Evolutionary conservation across 2,113 vertebrate species (phyloP).

Genomic region (Climacteris rufus): DNA sequence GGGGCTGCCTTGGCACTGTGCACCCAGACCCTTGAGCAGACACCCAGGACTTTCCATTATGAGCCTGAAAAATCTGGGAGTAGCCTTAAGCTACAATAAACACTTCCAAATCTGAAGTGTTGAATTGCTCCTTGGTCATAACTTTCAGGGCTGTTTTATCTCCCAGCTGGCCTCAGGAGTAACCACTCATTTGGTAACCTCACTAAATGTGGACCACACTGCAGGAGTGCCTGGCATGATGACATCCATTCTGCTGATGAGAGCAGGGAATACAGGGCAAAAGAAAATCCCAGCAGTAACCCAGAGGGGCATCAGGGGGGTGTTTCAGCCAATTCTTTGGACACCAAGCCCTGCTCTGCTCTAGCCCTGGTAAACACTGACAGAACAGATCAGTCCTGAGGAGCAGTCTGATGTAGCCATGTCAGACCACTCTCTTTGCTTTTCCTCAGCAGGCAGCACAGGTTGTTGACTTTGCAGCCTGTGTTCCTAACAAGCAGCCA

Average conservation of each 20-base stretch:
- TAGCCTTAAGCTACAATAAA: neutral
- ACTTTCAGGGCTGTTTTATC: neutral
- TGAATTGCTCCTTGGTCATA: neutral
- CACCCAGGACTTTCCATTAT: neutral
- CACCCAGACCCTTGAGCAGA: neutral
- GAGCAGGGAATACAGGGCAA: too few relatives aligned
- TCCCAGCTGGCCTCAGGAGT: neutral
- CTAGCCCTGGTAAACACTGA: neutral
- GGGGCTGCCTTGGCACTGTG: neutral
- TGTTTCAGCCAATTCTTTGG: neutral
- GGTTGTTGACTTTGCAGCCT: neutral
- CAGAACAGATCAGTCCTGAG: neutral
- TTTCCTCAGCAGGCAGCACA: neutral
- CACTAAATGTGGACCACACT: neutral
- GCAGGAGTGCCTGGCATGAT: neutral
- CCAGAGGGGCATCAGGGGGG: accelerated
- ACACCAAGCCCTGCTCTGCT: neutral
- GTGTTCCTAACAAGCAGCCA: neutral
- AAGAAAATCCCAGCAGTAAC: neutral
- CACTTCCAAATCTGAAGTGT: neutral
- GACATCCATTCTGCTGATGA: accelerated
- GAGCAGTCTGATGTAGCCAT: accelerated
- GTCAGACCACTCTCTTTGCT: neutral
- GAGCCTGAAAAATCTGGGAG: neutral
- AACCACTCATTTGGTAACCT: neutral